Evolutionary conservation across 2,113 vertebrate genomes (phyloP), one percentile per base, ranked within the genome.

Genomic region (Cyprinodon brontotheroides): DNA sequence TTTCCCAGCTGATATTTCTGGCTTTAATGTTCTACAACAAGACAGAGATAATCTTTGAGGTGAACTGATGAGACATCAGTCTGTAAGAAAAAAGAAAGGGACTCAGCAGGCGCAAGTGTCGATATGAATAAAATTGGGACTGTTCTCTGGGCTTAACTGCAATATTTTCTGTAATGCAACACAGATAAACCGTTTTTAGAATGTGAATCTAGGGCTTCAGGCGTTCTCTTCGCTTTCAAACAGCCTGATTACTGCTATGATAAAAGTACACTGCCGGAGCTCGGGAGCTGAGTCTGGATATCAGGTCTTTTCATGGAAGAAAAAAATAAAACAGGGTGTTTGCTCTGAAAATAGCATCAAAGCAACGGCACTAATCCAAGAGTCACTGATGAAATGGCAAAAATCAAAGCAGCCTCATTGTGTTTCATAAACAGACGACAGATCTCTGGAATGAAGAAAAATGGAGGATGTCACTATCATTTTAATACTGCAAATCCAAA

Each of bases 371-470:
- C 41, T 67, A 79, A 83, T 75, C 40, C 41, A 76, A 81, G 50
- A 74, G 65, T 72, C 70, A 68, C 38, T 43, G 78, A 86, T 81
- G 75, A 79, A 17, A 43, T 22, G 43, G 47, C 43, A 17, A 61
- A 67, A 82, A 85, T 76, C 74, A 74, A 81, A 83, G 79, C 72
- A 77, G 71, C 61, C 61, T 75, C 66, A 37, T 29, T 65, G 48
- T 70, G 37, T 61, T 82, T 86, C 70, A 86, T 22, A 69, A 68
- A 70, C 68, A 89, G 65, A 81, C n/a, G 73, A 60, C 71, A 70
- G 45, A 80, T 66, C 47, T 72, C 10, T 36, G 61, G 84, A 81
- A 89, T 77, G 76, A 81, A 86, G 81, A 88, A 79, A 90, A 89
- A 88, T 81, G 60, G 75, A 89, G 75, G 68, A 70, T 82, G 78